A percentile compares a stretch with the other conserved stretches of the same genome.
Evolutionary conservation across 2,888 invertebrate species (phyloP).

Genomic region (Cephus pulcher): DNA sequence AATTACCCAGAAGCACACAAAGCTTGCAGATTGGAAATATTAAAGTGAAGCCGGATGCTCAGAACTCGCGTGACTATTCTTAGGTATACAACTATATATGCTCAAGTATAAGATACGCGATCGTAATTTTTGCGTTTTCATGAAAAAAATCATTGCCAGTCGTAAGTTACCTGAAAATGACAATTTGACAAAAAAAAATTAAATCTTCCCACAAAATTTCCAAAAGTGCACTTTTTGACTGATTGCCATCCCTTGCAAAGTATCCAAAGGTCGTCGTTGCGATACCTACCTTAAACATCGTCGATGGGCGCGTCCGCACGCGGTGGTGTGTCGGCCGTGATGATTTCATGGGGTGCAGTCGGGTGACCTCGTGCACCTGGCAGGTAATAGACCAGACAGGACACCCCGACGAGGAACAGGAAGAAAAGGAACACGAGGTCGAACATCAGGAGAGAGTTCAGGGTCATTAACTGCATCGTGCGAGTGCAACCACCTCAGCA

Average conservation of each 20-base stretch:
- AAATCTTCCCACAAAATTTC: too few relatives aligned
- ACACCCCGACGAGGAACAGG: constrained; percentile 85
- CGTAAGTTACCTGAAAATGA: neutral
- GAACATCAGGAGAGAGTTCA: constrained; percentile 89
- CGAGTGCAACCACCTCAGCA: constrained; percentile 45
- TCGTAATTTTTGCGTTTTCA: neutral
- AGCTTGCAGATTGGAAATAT: neutral
- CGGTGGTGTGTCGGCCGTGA: constrained; percentile 55
- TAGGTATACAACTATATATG: neutral
- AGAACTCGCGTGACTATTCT: neutral
- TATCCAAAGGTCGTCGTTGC: neutral
- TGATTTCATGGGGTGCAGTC: constrained; percentile 60
- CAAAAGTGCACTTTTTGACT: neutral
- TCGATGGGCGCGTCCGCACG: constrained; percentile 59
- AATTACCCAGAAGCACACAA: too few relatives aligned
- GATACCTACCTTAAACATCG: constrained; percentile 63
- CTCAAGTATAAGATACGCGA: neutral
- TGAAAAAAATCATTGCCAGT: neutral
- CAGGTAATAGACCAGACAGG: constrained; percentile 85
- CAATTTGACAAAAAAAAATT: neutral
- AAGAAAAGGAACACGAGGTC: constrained; percentile 90
- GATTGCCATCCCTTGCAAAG: neutral
- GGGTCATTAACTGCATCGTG: constrained; percentile 85
- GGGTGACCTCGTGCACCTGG: constrained; percentile 72
- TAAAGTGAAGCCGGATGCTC: neutral